Evolutionary conservation across 2,797 vertebrate genomes (phyloP).

Genomic region (Melanotaenia parkinsoni): DNA sequence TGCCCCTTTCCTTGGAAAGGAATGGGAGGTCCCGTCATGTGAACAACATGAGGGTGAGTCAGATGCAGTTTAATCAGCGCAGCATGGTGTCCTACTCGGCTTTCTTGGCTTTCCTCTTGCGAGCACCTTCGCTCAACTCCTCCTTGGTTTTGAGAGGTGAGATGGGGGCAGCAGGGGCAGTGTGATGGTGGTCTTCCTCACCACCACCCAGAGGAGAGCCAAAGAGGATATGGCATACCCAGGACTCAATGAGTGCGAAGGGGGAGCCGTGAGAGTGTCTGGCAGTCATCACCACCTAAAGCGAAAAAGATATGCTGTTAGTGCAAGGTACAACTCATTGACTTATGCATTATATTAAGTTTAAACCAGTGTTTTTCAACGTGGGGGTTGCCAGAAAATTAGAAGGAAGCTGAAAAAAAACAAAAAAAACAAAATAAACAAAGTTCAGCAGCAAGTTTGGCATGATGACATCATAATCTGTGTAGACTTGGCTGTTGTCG

Average conservation of each 20-base stretch:
- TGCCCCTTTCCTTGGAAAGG: constrained; percentile 60
- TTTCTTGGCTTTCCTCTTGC: constrained; percentile 96
- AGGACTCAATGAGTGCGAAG: constrained; percentile 89
- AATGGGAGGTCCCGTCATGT: constrained; percentile 64
- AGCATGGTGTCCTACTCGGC: constrained; percentile 84
- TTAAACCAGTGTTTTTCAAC: too few relatives aligned
- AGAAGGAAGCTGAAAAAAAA: too few relatives aligned
- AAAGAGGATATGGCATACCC: constrained; percentile 90
- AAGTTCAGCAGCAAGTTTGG: too few relatives aligned
- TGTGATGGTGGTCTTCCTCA: constrained; percentile 83
- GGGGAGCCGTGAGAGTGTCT: constrained; percentile 95
- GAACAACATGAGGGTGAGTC: constrained; percentile 54
- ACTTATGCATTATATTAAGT: too few relatives aligned
- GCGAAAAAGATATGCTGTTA: not conserved
- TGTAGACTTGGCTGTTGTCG: too few relatives aligned
- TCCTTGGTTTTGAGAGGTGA: constrained; percentile 91
- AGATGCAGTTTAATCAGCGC: constrained; percentile 48
- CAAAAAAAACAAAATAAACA: too few relatives aligned
- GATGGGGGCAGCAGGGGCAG: constrained; percentile 64
- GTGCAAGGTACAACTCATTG: not conserved
- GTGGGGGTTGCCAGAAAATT: too few relatives aligned
- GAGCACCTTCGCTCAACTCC: constrained; percentile 91
- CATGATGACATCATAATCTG: too few relatives aligned
- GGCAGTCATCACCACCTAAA: constrained; percentile 93
- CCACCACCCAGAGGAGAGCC: constrained; percentile 80